These are phyloP conservation scores for Spodoptera frugiperda DNA, from an alignment of 1,140 invertebrate species.

Conservation along the genomic window DNA sequence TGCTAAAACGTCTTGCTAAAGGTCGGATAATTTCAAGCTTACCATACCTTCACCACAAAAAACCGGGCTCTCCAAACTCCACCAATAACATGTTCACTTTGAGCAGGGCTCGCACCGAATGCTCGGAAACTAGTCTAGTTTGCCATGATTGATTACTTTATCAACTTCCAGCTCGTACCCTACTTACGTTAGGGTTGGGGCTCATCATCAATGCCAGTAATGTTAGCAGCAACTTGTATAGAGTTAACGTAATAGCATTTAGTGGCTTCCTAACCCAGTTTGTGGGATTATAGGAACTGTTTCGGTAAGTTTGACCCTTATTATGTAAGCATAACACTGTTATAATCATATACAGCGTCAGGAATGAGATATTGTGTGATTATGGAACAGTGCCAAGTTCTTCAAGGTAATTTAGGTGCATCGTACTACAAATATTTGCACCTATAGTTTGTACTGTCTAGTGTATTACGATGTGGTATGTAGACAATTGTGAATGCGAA, in stretches of 20 bases:
- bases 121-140: slow-evolving; percentile 4
- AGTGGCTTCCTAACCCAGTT: slow-evolving; percentile 31
- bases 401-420: slow-evolving; percentile 35
- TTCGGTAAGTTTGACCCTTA: slow-evolving; percentile 27
- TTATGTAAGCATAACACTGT: slow-evolving; percentile 27
- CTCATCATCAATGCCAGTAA: neutral
- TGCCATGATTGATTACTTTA: slow-evolving; percentile 24
- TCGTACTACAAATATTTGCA: slow-evolving; percentile 21
- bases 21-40: too few relatives aligned
- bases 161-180: slow-evolving; percentile 4
- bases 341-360: slow-evolving; percentile 16
- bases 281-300: slow-evolving; percentile 20
- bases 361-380: slow-evolving; percentile 23
- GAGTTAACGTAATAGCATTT: slow-evolving; percentile 22
- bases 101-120: neutral
- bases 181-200: neutral
- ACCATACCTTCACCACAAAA: neutral
- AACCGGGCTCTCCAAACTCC: neutral
- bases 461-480: neutral
- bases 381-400: slow-evolving; percentile 21
- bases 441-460: neutral
- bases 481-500: too few relatives aligned
- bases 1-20: too few relatives aligned
- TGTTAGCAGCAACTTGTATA: neutral
- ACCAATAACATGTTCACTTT: neutral